phyloP scores from a whole-genome alignment of 2,888 invertebrate species.

The Amblyjoppa fuscipennis region DNA sequence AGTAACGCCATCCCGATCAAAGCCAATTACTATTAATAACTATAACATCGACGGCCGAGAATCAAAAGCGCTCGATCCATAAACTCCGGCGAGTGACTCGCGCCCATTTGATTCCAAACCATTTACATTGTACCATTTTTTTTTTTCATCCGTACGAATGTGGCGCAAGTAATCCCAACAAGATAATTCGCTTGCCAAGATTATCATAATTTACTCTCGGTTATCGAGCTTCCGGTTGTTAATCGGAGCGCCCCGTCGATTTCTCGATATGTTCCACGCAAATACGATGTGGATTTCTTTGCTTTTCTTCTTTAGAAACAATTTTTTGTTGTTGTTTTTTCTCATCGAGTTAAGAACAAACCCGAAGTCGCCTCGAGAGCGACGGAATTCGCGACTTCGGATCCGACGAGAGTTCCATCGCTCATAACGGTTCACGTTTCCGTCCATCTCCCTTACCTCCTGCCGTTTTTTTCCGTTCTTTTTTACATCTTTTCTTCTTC shows the following conservation, averaged over 20 bases:
- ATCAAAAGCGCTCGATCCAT: neutral
- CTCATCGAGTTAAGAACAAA: neutral
- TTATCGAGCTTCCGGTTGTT: conserved; percentile 63
- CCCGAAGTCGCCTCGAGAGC: neutral
- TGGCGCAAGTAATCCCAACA: conserved; percentile 5
- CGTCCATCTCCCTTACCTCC: conserved; percentile 34
- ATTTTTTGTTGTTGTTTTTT: neutral
- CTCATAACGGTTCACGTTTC: conserved; percentile 53
- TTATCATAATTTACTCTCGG: conserved; percentile 62
- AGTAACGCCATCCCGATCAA: conserved; percentile 54
- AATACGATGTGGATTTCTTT: conserved; percentile 10
- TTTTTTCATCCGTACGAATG: conserved; percentile 39
- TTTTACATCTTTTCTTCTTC: conserved; percentile 21
- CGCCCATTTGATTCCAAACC: neutral
- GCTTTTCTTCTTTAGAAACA: neutral
- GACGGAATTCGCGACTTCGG: conserved; percentile 29
- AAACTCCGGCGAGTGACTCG: neutral
- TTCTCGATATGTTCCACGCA: conserved; percentile 23
- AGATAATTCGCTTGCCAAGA: conserved; percentile 51
- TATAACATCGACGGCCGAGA: neutral
- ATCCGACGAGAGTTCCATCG: conserved; percentile 27
- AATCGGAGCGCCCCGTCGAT: conserved; percentile 31
- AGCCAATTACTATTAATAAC: conserved; percentile 54
- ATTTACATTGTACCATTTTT: conserved; percentile 29
- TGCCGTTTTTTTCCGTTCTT: conserved; percentile 28